Evolutionary conservation across 2,113 vertebrate genomes (phyloP).

Genomic region (Salvelinus namaycush): DNA sequence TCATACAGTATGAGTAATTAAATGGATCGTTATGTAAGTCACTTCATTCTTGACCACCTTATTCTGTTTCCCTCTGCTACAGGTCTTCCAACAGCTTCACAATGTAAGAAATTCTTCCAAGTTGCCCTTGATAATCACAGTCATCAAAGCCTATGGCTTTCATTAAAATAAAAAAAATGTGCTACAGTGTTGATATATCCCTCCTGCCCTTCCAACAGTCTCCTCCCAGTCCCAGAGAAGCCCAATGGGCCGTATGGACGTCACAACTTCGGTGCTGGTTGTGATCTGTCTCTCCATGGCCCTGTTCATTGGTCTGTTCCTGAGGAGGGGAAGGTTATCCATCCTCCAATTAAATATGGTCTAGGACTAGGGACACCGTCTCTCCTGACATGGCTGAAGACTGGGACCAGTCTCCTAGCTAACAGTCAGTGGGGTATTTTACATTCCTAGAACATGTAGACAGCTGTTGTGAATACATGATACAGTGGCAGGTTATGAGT

Average conservation of each 20-base stretch:
- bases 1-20: no score
- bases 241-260: conserved; percentile 45
- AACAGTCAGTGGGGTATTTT: neutral
- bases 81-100: neutral
- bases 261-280: conserved; percentile 43
- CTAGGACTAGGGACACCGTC: neutral
- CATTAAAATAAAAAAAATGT: neutral
- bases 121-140: no score
- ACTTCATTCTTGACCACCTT: neutral
- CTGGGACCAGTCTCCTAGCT: no score
- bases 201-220: conserved; percentile 24
- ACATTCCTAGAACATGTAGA: neutral
- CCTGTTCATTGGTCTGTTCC: conserved; percentile 28
- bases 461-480: neutral
- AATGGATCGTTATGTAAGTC: neutral
- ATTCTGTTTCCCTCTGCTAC: conserved; percentile 1
- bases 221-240: neutral
- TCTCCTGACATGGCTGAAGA: no score
- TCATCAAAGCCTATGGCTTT: no score
- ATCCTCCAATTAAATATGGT: neutral
- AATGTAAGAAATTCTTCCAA: neutral
- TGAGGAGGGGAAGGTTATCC: conserved; percentile 20
- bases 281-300: conserved; percentile 43
- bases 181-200: conserved; percentile 8
- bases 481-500: neutral